Evolutionary conservation across 2,113 vertebrate species (phyloP), one percentile per base, ranked within the genome.

Genomic region (Lates calcarifer): DNA sequence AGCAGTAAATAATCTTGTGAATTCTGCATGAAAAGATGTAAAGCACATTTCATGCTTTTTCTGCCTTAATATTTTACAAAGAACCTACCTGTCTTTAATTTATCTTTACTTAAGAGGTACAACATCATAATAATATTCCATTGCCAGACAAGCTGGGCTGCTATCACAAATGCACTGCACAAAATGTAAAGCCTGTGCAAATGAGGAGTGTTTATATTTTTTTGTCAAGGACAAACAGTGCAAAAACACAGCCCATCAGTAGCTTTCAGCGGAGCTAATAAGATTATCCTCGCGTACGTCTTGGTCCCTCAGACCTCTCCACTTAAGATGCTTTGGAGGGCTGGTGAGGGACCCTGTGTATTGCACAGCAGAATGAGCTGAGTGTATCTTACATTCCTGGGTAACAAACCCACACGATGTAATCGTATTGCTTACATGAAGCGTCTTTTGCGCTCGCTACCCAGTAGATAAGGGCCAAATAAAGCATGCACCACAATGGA

Each of bases 351-450:
- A 92, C 91, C 79, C 58, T 51, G 83, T 70, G 86, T 71, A 81
- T 47, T 75, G 87, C 88, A 69, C 86, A 63, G 83, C 84, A 84
- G 81, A 91, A 85, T 89, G 91, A 93, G 91, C 90, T 64, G 90
- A 86, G 92, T 74, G 87, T 88, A 88, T 93, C 88, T 94, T 91
- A 91, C 90, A 92, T 95, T 95, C 90, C 92, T 90, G 90, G 77
- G 89, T 92, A 94, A 95, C 94, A 95, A 95, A 94, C 92, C 91
- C 90, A 87, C 92, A 94, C 92, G 93, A 94, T 95, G 94, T 95
- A 95, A 95, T 95, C 95, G 84, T 67, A 75, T 94, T 62, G 90
- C 94, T 94, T 95, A 95, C 94, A 95, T 66, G 80, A 93, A n/a
- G 87, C 87, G 88, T 83, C 88, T 89, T 94, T 91, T 87, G 90